Conservation (phyloP, 2,888 invertebrate species). For the Serrognathus titanus region DNA sequence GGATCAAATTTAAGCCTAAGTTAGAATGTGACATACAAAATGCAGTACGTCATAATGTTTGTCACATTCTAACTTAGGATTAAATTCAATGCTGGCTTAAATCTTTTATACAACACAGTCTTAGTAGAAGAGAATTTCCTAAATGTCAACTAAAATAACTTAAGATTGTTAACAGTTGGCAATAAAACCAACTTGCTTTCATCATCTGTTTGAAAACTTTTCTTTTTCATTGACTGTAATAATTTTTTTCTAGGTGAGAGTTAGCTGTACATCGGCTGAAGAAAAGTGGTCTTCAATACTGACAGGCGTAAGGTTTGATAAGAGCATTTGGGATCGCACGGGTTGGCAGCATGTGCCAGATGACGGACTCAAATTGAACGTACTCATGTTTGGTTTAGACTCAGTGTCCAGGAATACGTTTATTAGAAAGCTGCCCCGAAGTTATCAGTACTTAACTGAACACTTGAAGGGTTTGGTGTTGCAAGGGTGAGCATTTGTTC, state of each 20-base stretch:
- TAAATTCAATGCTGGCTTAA: too few species aligned
- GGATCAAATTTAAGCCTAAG: too few species aligned
- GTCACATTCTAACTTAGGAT: too few species aligned
- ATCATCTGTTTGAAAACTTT: too few species aligned
- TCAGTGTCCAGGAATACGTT: constrained; percentile 82
- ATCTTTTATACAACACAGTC: too few species aligned
- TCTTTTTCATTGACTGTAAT: neutral
- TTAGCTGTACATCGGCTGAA: constrained; percentile 57
- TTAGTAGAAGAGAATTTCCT: too few species aligned
- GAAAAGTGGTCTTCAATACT: constrained; percentile 65
- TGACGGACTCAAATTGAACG: constrained; percentile 59
- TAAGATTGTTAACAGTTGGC: too few species aligned
- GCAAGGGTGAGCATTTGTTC: constrained; percentile 55
- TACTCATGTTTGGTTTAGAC: constrained; percentile 85
- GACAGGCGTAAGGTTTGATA: constrained; percentile 57
- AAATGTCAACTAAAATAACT: too few species aligned
- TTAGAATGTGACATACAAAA: too few species aligned
- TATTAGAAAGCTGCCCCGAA: constrained; percentile 72
- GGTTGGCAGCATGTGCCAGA: constrained; percentile 52
- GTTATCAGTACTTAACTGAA: constrained; percentile 65
- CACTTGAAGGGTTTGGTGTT: constrained; percentile 62
- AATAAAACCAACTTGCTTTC: too few species aligned
- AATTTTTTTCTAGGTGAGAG: constrained; percentile 51
- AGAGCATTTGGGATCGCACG: constrained; percentile 44
- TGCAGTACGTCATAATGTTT: too few species aligned